These are phyloP conservation scores for Otocyon megalotis DNA, from an alignment of 2,113 vertebrate genomes.

Conservation along the genomic window DNA sequence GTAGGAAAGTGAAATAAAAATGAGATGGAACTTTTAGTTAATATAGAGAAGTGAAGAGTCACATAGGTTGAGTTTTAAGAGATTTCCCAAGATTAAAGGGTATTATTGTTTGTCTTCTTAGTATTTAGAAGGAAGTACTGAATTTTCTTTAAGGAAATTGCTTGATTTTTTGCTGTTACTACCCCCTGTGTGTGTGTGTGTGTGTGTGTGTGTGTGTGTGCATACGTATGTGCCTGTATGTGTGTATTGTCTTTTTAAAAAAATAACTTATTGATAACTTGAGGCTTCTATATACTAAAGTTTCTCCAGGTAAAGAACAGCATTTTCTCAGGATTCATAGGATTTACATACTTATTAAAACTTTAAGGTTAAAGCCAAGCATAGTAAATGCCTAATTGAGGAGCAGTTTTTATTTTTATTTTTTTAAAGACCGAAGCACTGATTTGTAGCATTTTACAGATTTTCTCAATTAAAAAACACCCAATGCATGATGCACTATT, in stretches of 20 bases:
- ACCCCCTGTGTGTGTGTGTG: not conserved
- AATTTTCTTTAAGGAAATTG: not conserved
- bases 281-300: not conserved
- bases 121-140: not conserved
- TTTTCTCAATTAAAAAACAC: conserved; percentile 25
- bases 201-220: not conserved
- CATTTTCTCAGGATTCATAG: not conserved
- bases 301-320: not conserved
- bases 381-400: not conserved
- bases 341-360: not conserved
- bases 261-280: conserved; percentile 14
- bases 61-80: conserved; percentile 31
- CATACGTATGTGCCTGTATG: not conserved
- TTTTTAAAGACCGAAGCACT: conserved; percentile 20
- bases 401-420: not conserved
- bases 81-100: not conserved
- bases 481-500: not conserved
- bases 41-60: not conserved
- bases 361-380: not conserved
- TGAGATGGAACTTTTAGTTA: conserved; percentile 33
- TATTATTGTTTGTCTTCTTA: not conserved
- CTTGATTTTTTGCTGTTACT: not conserved
- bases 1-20: conserved; percentile 15
- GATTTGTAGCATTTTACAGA: conserved; percentile 18
- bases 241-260: not conserved